Base-by-base conservation (phyloP, 2,888 invertebrate species). In the Blastobasis adustella region DNA sequence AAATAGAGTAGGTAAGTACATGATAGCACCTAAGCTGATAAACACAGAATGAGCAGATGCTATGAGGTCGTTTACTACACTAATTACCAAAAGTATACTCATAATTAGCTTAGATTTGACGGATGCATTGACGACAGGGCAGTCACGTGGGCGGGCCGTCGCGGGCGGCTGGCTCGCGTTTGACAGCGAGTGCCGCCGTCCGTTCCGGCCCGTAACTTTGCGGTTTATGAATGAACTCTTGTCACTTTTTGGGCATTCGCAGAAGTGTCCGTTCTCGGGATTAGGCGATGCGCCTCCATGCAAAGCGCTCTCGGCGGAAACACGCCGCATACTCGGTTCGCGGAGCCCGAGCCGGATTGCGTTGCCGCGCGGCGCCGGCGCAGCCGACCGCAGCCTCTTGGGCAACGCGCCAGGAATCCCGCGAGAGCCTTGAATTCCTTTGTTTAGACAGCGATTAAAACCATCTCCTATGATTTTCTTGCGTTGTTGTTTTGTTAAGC, bases 341-440 rank as follows among this genome's bases (percentile, higher is more conserved):
- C 23, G 23, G 23, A 23, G 67, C 61, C 62, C 52, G 58, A 54
- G 52, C 56, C 56, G 51, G 58, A 56, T 47, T 51, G 62, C 69
- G 62, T 65, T 65, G 69, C 71, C 73, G 71, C 63, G 69, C 64
- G 76, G 74, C 76, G 69, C 79, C 71, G 65, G 54, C 55, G 66
- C 73, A 23, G 71, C 63, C 70, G 65, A 77, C 74, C 76, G 69
- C 79, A 71, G 65, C 55, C 55, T 66, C 73, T 76, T 79, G 67
- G 65, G 79, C 71, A 78, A 80, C 65, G 63, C 66, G 57, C 67
- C 61, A 66, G 63, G 71, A 74, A 75, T 75, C 73, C 67, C 68
- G 67, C 67, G 67, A 73, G 63, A 71, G 69, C 79, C 79, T 79
- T 80, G 73, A 69, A 70, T 68, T 65, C 73, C 76, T 79, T 79